These are phyloP conservation scores for Tribolium castaneum DNA, from an alignment of 1,140 invertebrate genomes.

Conservation along the genomic window DNA sequence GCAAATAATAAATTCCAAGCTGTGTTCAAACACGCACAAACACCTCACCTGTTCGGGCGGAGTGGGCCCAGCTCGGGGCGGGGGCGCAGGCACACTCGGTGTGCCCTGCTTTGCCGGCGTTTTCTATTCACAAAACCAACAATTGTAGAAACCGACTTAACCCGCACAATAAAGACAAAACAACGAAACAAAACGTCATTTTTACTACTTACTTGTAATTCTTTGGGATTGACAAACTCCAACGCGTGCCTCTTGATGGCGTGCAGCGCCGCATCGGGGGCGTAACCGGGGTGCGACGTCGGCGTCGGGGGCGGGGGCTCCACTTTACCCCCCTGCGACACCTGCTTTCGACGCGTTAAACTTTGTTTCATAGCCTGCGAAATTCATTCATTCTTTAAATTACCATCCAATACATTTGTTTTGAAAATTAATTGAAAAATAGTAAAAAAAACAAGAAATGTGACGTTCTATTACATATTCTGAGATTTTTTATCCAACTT, in stretches of 20 bases:
- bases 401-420: too few species aligned
- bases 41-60: slow-evolving; percentile 71
- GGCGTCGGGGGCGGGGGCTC: slow-evolving; percentile 67
- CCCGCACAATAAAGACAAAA: background rate
- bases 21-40: slow-evolving; percentile 44
- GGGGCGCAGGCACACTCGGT: slow-evolving; percentile 67
- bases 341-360: slow-evolving; percentile 74
- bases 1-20: background rate
- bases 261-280: slow-evolving; percentile 90
- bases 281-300: slow-evolving; percentile 71
- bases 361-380: slow-evolving; percentile 71
- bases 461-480: too few species aligned
- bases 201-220: slow-evolving; percentile 78
- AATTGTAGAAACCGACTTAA: slow-evolving; percentile 17
- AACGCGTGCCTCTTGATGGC: slow-evolving; percentile 93
- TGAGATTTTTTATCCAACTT: too few species aligned
- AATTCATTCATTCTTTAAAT: slow-evolving; percentile 3
- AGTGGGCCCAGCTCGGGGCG: slow-evolving; percentile 69
- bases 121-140: slow-evolving; percentile 60
- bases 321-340: slow-evolving; percentile 70
- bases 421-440: too few species aligned
- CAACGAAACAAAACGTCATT: background rate
- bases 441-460: too few species aligned
- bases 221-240: slow-evolving; percentile 90
- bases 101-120: slow-evolving; percentile 69